A percentile compares a stretch with the other conserved stretches of the same genome.
These are phyloP conservation scores for Drosophila lacteicornis DNA, from an alignment of 1,140 invertebrate species.

Conservation along the genomic window DNA sequence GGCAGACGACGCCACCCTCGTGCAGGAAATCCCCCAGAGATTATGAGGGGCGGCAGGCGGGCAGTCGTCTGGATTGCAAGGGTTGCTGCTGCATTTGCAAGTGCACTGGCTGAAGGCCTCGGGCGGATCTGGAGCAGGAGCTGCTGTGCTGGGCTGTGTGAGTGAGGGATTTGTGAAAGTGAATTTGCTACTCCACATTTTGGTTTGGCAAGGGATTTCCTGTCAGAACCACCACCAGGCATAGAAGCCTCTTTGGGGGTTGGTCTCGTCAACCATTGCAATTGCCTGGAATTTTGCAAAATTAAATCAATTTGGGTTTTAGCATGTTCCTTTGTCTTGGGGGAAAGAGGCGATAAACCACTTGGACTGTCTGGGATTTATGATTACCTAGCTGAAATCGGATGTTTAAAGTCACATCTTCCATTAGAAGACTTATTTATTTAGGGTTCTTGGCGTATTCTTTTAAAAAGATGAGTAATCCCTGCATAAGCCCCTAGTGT, in stretches of 20 bases:
- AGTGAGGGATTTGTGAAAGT: slow-evolving; percentile 49
- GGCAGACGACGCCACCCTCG: slow-evolving; percentile 32
- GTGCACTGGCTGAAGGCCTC: slow-evolving; percentile 38
- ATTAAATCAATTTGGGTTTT: slow-evolving; percentile 58
- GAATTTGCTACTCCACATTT: slow-evolving; percentile 52
- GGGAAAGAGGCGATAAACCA: neutral
- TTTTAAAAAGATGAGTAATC: neutral
- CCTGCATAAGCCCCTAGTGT: too few species aligned
- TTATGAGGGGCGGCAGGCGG: slow-evolving; percentile 23
- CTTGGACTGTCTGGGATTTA: slow-evolving; percentile 15
- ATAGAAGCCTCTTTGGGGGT: slow-evolving; percentile 19
- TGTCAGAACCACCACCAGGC: slow-evolving; percentile 29
- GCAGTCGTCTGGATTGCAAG: slow-evolving; percentile 28
- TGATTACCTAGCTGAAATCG: neutral
- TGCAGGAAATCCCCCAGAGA: slow-evolving; percentile 27
- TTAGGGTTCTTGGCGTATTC: neutral
- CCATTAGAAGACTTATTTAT: neutral
- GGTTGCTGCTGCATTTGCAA: slow-evolving; percentile 55
- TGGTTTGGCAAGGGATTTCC: slow-evolving; percentile 19
- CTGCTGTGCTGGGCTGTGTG: slow-evolving; percentile 1
- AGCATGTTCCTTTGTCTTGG: slow-evolving; percentile 28
- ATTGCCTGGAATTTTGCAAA: slow-evolving; percentile 43
- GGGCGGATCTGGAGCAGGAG: slow-evolving; percentile 50
- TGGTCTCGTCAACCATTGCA: slow-evolving; percentile 31
- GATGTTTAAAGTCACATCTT: neutral